Base-by-base conservation (phyloP, 1,140 invertebrate species). In the Liolophura sinensis region DNA sequence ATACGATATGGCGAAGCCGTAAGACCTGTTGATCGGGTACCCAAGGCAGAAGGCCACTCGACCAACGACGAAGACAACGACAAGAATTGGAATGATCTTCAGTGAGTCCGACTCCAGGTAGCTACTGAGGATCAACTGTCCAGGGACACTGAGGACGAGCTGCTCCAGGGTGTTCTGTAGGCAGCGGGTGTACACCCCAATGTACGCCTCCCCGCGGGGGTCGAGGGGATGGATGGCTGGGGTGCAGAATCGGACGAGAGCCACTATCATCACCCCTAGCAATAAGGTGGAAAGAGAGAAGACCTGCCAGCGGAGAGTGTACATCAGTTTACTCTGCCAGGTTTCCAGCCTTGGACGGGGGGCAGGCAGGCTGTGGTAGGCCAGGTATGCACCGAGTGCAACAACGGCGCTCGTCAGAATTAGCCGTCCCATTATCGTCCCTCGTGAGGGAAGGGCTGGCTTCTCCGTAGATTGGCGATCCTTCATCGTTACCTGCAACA, bases 101-200 rank as follows among this genome's bases (percentile, higher is more conserved):
- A 70, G 59, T 20, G 56, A 40, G 1, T 66, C n/a, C 40, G 50
- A 47, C 20, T 55, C 58, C 15, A 70, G 49, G 22, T 55, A 66
- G 5, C 64, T 60, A 22, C 64, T 60, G 15, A 70, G 25, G 3
- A 62, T 57, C 31, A 70, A 18, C 60, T 66, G 64, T 49, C 60
- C 61, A 22, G 61, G 47, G n/a, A 66, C 15, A 51, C 66, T 60
- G 22, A 70, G 22, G 14, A 58, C 22, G 3, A 66, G 31, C 51
- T 70, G 68, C 51, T 70, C 68, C 4, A 54, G 22, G 16, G 68
- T 70, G 46, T 70, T 70, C 50, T 54, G 48, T 15, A 70, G 31
- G 14, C 56, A 63, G 7, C 58, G 46, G 24, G 60, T 46, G 7
- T 51, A 54, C 9, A 65, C 46, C 1, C 61, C 55, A 0, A 66